Base-by-base conservation (phyloP, 2,888 invertebrate species). In the Leptura quadrifasciata region DNA sequence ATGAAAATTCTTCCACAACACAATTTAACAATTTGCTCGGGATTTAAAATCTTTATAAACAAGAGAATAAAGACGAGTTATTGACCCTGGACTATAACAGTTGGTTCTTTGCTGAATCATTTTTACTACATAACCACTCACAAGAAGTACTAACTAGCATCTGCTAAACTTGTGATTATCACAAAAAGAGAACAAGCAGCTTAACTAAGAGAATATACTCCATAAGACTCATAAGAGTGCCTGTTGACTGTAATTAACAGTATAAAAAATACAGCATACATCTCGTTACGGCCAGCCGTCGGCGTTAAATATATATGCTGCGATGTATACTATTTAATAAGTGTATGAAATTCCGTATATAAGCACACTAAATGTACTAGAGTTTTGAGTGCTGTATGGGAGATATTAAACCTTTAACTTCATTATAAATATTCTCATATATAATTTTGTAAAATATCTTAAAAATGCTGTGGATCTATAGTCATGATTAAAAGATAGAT, bases 111-210 rank as follows among this genome's bases (percentile, higher is more conserved):
- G 10, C n/a, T 47, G 47, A 47, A 47, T 47, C n/a, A 47, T 47
- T 3, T 31, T n/a, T 39, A 39, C 15, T 12, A 47, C 5, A n/a
- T 17, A 47, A 47, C 47, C 47, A n/a, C 47, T 47, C n/a, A 47
- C n/a, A 18, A 18, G 9, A 21, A 21, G 57, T 12, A 57, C 21
- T 21, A 20, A 20, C 20, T 20, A 20, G 57, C 57, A 57, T 57
- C 57, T 57, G 57, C 21, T 57, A 57, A 57, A 21, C 47, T 57
- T 57, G 9, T 17, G 57, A 8, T 20, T 57, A 21, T 57, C 57
- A 57, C 57, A 57, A 57, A 57, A 57, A 57, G 57, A 57, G 21
- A 10, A 57, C 12, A 57, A 57, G 8, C 20, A 20, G 18, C 57
- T 57, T 18, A 18, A 12, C 39, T 12, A 47, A 47, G n/a, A 10